Conservation (phyloP, 2,113 vertebrate genomes). For the Notarius quadriscutis region DNA sequence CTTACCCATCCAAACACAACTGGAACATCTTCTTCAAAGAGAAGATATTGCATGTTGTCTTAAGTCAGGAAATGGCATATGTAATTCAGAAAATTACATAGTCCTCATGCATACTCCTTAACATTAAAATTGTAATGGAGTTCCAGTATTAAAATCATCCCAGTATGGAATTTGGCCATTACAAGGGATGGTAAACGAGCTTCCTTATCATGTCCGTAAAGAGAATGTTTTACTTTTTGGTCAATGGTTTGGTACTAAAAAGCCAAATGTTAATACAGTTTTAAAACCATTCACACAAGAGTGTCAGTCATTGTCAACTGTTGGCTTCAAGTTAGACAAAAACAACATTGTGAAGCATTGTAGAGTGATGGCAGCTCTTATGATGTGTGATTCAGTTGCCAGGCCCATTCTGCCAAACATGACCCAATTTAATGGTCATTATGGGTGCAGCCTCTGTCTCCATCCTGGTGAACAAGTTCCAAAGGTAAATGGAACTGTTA, state of each 20-base stretch:
- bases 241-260: slow-evolving; percentile 49
- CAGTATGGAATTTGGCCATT: slow-evolving; percentile 46
- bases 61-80: slow-evolving; percentile 34
- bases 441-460: slow-evolving; percentile 44
- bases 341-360: neutral
- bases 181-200: neutral
- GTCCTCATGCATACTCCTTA: slow-evolving; percentile 44
- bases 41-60: slow-evolving; percentile 32
- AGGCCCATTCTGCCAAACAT: neutral
- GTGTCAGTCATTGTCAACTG: slow-evolving; percentile 37
- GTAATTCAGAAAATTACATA: slow-evolving; percentile 43
- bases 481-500: slow-evolving; percentile 41
- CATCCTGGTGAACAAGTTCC: slow-evolving; percentile 45
- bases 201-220: neutral
- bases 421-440: slow-evolving; percentile 44
- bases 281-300: slow-evolving; percentile 13
- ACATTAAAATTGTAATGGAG: neutral
- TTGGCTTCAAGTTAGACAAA: slow-evolving; percentile 46
- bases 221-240: slow-evolving; percentile 36
- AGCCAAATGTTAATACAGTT: slow-evolving; percentile 14
- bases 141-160: slow-evolving; percentile 36
- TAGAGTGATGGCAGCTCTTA: neutral
- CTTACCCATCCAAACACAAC: slow-evolving; percentile 55
- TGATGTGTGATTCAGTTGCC: neutral
- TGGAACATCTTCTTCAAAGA: slow-evolving; percentile 47